Percentiles rank a stretch among this genome's conserved stretches.
Evolutionary conservation across 2,888 invertebrate genomes (phyloP).

Genomic region (Odontocerum albicorne): DNA sequence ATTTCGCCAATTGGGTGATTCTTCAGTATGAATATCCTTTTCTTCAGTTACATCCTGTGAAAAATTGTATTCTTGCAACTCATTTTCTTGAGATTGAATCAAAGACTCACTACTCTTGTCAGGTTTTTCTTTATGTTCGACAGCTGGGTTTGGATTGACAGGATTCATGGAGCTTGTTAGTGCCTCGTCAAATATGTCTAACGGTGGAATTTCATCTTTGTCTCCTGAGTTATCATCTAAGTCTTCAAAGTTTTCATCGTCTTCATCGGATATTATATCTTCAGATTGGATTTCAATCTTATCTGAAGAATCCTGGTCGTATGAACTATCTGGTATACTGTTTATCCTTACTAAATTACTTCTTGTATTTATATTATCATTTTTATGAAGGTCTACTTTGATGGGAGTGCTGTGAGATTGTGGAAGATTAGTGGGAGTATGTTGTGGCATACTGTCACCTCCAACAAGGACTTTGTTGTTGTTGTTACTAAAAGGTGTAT

Average conservation of each 20-base stretch:
- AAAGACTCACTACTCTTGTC: neutral
- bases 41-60: constrained; percentile 1
- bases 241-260: neutral
- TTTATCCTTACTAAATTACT: constrained; percentile 28
- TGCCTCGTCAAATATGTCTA: neutral
- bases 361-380: neutral
- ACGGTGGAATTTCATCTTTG: neutral
- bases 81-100: neutral
- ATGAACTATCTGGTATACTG: constrained; percentile 6
- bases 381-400: neutral
- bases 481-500: constrained; percentile 18
- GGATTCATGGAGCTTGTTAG: constrained; percentile 11
- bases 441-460: constrained; percentile 1
- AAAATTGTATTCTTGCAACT: neutral
- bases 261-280: constrained; percentile 6
- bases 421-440: no score
- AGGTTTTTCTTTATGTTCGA: neutral
- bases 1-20: constrained; percentile 19
- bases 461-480: constrained; percentile 32
- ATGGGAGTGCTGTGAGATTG: neutral
- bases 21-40: constrained; percentile 3
- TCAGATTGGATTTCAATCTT: constrained; percentile 1
- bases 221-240: neutral
- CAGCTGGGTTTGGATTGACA: constrained; percentile 3
- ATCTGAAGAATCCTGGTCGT: neutral